Evolutionary conservation across 2,888 invertebrate genomes (phyloP), one percentile per base, ranked within the genome.

Genomic region (Fragum sueziense): DNA sequence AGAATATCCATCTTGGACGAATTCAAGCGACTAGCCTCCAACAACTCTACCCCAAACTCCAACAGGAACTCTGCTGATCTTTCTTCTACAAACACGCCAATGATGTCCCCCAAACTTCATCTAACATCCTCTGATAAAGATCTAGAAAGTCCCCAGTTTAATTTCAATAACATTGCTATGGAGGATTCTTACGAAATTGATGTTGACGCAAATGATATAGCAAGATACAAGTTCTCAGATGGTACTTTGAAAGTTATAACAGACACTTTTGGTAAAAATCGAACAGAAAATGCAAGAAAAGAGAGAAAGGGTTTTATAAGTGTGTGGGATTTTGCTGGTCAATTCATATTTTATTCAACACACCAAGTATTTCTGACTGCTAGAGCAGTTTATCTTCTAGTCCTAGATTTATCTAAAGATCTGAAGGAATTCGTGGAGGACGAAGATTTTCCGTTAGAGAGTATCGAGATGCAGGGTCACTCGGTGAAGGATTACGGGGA

Each of bases 311-410:
- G 81, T 1, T 79, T 80, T 62, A 76, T 84, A 7, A 74, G 78
- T 3, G 71, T 84, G 69, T 82, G 84, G 84, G 84, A 84, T 65
- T 84, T 84, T 59, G 84, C 79, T n/a, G 84, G 84, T 14, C 82
- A 84, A 71, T 82, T 71, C 31, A 82, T 82, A 22, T 84, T 82
- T 52, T 84, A 82, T 71, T 74, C 84, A 27, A 84, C 84, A 7
- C 84, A 84, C 57, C 84, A 82, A 54, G 80, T 84, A 4, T 84
- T 84, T 41, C 69, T 84, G 4, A 78, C 77, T 6, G 74, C 82
- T 6, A 54, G 82, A 20, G 81, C 79, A 11, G 80, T 84, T 0
- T 84, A 82, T 59, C 57, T 84, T 0, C 75, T 84, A 2, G 79
- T 76, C n/a, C 59, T 82, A 11, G 78, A 82, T 51, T 54, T 84